phyloP scores from a whole-genome alignment of 2,888 invertebrate species.

The Agriopis leucophaearia region DNA sequence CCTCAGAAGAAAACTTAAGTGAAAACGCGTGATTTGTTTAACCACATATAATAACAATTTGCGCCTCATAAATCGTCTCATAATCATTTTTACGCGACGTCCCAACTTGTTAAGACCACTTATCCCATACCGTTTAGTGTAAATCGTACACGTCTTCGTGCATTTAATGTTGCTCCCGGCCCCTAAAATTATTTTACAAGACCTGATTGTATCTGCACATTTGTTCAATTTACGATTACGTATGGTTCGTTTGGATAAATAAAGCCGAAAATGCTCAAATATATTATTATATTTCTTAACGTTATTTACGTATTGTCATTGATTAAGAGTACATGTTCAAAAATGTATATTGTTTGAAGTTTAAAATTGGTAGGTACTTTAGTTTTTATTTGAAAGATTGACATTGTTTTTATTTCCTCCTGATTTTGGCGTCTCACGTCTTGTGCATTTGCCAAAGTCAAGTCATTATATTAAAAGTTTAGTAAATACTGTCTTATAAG shows the following conservation, averaged over 20 bases:
- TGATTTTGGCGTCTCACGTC: too few species aligned
- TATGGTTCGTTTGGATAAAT: constrained; percentile 4
- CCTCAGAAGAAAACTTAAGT: constrained; percentile 4
- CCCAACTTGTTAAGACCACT: constrained; percentile 48
- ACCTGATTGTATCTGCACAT: constrained; percentile 30
- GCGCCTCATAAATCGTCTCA: constrained; percentile 51
- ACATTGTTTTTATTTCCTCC: too few species aligned
- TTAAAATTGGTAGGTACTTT: too few species aligned
- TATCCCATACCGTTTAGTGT: constrained; percentile 53
- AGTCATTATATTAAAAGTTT: too few species aligned
- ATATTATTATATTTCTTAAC: neutral
- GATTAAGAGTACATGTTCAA: too few species aligned
- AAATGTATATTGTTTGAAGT: too few species aligned
- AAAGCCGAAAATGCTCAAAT: constrained; percentile 2
- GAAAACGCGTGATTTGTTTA: constrained; percentile 26
- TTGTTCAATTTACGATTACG: constrained; percentile 28
- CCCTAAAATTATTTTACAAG: constrained; percentile 43
- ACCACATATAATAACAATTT: constrained; percentile 52
- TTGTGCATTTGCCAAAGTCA: too few species aligned
- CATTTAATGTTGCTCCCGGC: constrained; percentile 44
- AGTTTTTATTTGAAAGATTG: too few species aligned
- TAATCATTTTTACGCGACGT: constrained; percentile 49
- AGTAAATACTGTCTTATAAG: too few species aligned
- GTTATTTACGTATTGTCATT: too few species aligned
- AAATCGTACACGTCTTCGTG: constrained; percentile 36